Base-by-base conservation (phyloP, 1,140 invertebrate species). In the Chrysomallon squamiferum region DNA sequence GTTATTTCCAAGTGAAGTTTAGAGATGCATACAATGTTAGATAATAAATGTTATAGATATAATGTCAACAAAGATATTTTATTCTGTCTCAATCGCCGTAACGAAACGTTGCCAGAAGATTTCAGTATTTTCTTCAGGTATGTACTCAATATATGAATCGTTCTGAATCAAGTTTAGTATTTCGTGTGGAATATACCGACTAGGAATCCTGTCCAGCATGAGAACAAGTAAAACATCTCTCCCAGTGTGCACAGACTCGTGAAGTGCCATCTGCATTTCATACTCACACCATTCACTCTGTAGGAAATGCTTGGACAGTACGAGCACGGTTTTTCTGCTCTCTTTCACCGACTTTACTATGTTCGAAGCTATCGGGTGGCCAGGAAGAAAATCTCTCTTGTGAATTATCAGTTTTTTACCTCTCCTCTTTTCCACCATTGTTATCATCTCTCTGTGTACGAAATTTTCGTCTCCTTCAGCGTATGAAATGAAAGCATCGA, bases 221-320 rank as follows among this genome's bases (percentile, higher is more conserved):
- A 75, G 45, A 29, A 69, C 61, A 13, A 67, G 18, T 9, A 74
- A 25, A 18, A 72, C 66, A 11, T 64, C 59, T 18, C 72, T 22
- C 11, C 67, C 72, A 6, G 60, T 72, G 52, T 72, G 33, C 9
- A 63, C 38, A 13, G 59, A 50, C 58, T 74, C 72, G 61, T 69
- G 62, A 4, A 43, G 52, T 25, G 72, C 72, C 69, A 74, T 74
- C 50, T 74, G 62, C 49, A 74, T 87, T 74, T 91, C 89, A 88
- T 89, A 91, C 38, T 87, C 70, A 73, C 90, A 91, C 90, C 90
- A 91, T 27, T 90, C 86, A 20, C 89, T 90, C 63, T 87, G 87
- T 0, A 88, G 85, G 78, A 90, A 91, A 52, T 85, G 83, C 68
- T 89, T 86, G 60, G 88, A 90, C 33, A 91, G 85, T 15, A 91